Base-by-base conservation (phyloP, 1,140 invertebrate species). In the Tetramorium parvispinum region DNA sequence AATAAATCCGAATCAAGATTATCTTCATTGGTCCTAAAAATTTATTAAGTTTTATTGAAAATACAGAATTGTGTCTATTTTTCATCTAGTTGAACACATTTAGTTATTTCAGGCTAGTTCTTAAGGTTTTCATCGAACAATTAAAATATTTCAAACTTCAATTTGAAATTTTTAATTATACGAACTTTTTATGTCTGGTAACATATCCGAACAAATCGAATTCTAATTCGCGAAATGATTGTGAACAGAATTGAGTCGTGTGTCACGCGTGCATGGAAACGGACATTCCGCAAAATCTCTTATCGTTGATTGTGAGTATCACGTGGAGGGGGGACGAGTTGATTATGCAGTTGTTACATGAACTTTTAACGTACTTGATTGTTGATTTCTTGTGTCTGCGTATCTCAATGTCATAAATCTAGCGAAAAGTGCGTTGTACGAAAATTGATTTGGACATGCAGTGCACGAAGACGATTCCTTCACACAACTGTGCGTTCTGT, bases 241-340 rank as follows among this genome's bases (percentile, higher is more conserved):
- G 5, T 13, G 37, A 46, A 46, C 46, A 59, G 21, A 61, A 59
- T 77, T 21, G 55, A 24, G 10, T 27, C 18, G 51, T 10, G 18
- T 13, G 18, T 21, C 2, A 78, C 37, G 5, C 24, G 3, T 16
- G 18, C 10, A 49, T 27, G 2, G 13, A 77, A 77, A 77, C 57
- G 11, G 2, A 63, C 6, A 8, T 65, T 78, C 24, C 10, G 43
- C 16, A 78, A 78, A 78, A 49, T 78, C 27, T 77, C 55, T 77
- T 78, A 78, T 78, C 57, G 27, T 3, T 3, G 32, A 32, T 3
- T 32, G 3, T 24, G 10, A 43, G 2, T 43, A 61, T 10, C 6
- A 18, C 0, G 3, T 32, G 43, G n/a, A 65, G 27, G 40, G 27
- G 43, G 43, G 21, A 65, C 1, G 18, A 6, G 75, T 46, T 63